These are phyloP conservation scores for Ceramica pisi DNA, from an alignment of 2,888 invertebrate genomes.

Conservation along the genomic window DNA sequence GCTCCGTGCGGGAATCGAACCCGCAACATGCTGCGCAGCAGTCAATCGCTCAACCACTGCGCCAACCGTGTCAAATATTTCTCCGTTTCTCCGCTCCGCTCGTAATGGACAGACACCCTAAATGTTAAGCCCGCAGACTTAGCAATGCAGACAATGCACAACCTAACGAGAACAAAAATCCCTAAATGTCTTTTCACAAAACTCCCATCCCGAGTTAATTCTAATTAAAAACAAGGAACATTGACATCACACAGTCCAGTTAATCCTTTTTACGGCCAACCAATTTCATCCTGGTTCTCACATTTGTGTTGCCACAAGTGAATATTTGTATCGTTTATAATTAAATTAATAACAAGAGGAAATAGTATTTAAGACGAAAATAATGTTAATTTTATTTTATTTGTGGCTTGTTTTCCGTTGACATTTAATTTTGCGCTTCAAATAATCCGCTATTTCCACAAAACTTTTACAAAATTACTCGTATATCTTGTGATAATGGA, in stretches of 20 bases:
- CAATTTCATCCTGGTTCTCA: slow-evolving; percentile 35
- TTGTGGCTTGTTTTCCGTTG: background rate
- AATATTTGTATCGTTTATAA: slow-evolving; percentile 39
- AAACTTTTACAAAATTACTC: background rate
- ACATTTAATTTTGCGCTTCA: slow-evolving; percentile 3
- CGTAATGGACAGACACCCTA: too few species aligned
- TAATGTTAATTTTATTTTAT: slow-evolving; percentile 10
- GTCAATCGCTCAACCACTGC: too few species aligned
- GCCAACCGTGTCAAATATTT: too few species aligned
- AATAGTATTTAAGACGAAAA: slow-evolving; percentile 20
- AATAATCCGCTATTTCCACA: background rate
- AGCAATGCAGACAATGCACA: slow-evolving; percentile 5
- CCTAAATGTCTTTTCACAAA: slow-evolving; percentile 12
- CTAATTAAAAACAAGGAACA: slow-evolving; percentile 57
- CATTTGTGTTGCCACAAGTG: slow-evolving; percentile 27
- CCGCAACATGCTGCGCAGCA: too few species aligned
- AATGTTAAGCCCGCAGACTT: too few species aligned
- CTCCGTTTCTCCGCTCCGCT: too few species aligned
- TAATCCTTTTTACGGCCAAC: slow-evolving; percentile 46
- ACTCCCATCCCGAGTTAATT: slow-evolving; percentile 40
- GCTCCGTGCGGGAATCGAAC: too few species aligned
- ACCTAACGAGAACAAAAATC: slow-evolving; percentile 12
- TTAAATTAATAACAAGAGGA: slow-evolving; percentile 10
- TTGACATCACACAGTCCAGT: slow-evolving; percentile 47
- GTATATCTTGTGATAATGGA: background rate